Conservation (phyloP, 2,113 vertebrate species). For the Syrmaticus mikado region DNA sequence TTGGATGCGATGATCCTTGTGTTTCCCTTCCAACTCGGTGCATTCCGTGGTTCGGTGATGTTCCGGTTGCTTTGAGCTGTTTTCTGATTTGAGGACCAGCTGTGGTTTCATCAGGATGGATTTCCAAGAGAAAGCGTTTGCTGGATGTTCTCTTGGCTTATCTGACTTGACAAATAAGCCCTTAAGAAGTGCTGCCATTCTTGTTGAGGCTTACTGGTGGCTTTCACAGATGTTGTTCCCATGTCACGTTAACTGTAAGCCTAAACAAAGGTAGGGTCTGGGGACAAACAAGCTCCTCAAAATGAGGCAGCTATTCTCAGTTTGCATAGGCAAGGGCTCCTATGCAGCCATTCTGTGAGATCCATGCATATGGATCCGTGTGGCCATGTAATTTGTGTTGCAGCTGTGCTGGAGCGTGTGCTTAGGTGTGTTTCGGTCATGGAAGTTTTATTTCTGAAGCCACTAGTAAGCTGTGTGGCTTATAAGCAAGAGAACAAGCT, state of each 20-base stretch:
- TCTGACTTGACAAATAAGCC: background rate
- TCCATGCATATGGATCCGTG: fast-evolving
- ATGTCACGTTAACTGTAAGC: background rate
- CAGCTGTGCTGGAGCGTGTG: background rate
- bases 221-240: background rate
- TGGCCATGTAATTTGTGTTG: fast-evolving
- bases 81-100: background rate
- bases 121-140: background rate
- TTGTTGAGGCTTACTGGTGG: background rate
- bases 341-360: background rate
- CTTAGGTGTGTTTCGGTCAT: background rate
- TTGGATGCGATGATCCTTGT: too few relatives aligned
- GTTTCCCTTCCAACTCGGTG: too few relatives aligned
- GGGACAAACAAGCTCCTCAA: background rate
- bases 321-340: background rate
- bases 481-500: background rate
- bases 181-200: background rate
- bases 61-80: background rate
- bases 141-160: background rate
- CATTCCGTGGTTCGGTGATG: too few relatives aligned
- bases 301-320: background rate
- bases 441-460: background rate
- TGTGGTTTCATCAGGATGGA: fast-evolving
- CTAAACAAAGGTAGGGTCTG: fast-evolving
- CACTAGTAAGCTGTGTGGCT: background rate